Conservation (phyloP, 2,797 vertebrate genomes). For the Poecilia gillii region DNA sequence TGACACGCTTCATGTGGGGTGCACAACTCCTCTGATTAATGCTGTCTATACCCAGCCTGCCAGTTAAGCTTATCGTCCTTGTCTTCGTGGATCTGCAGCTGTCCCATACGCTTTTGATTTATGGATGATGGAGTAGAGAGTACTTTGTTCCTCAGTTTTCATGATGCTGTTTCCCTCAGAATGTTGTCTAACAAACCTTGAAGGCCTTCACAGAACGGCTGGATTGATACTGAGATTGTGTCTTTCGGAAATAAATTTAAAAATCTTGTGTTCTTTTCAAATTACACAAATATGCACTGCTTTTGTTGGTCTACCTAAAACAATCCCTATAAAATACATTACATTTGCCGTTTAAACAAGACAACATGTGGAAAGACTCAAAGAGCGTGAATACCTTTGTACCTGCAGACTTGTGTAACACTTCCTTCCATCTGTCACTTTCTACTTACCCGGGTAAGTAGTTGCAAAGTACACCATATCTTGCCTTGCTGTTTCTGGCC, state of each 20-base stretch:
- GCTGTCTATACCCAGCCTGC: not conserved
- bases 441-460: conserved; percentile 30
- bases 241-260: not conserved
- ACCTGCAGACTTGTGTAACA: conserved; percentile 36
- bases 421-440: conserved; percentile 36
- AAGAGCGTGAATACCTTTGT: not conserved
- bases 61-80: not conserved
- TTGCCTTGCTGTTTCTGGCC: conserved; percentile 36
- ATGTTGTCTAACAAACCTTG: not conserved
- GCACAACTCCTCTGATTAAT: not conserved
- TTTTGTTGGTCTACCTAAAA: not conserved
- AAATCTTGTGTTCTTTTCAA: not conserved
- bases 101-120: not conserved
- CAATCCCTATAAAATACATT: not conserved
- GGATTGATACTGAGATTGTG: not conserved
- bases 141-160: not conserved
- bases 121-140: not conserved
- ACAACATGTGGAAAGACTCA: not conserved
- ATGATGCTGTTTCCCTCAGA: not conserved
- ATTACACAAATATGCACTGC: not conserved
- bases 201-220: not conserved
- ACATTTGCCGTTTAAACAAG: not conserved
- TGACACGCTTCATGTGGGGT: not conserved
- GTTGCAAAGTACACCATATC: conserved; percentile 39
- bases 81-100: not conserved